Evolutionary conservation across 1,140 invertebrate genomes (phyloP), one percentile per base, ranked within the genome.

Genomic region (Drosophila leontia): DNA sequence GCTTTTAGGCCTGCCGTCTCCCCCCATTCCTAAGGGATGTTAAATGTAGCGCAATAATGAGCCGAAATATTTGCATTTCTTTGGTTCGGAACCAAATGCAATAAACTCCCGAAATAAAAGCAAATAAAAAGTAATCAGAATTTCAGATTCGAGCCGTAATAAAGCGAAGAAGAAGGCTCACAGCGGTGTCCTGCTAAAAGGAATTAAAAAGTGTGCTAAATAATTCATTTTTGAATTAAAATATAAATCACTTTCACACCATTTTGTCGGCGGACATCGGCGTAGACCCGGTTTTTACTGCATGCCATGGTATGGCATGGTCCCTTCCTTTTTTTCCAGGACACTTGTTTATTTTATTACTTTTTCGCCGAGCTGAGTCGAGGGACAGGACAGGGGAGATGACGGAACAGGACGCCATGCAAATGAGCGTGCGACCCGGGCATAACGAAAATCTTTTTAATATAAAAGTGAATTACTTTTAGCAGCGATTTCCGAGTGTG

Each of bases 171-270:
- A 32, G 56, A 35, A 32, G 39, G 29, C 41, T n/a, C 51, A 59
- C 59, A 63, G 45, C 45, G 63, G 50, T 23, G 35, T 56, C 35
- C 62, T 44, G 42, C 60, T 45, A 83, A 86, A 75, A 81, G 77
- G 62, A 84, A 91, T 91, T 91, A 91, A 91, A 91, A 91, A 91
- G 75, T 87, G 90, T 75, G 69, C 78, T 91, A 92, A 91, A 91
- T 91, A 91, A 91, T 91, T 91, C 85, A 91, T 91, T 91, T 90
- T 91, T 76, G 90, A 83, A 91, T 92, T 91, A 91, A 91, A 91
- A 91, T 86, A 91, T 91, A 91, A 91, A 91, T 91, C 90, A 91
- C 91, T 91, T 91, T 91, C 85, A 90, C 85, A 90, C 85, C 85
- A 90, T 90, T 90, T 90, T 90, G 85, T 90, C 77, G 76, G 64